Evolutionary conservation across 2,888 invertebrate genomes (phyloP).

Genomic region (Silvanus unidentatus): DNA sequence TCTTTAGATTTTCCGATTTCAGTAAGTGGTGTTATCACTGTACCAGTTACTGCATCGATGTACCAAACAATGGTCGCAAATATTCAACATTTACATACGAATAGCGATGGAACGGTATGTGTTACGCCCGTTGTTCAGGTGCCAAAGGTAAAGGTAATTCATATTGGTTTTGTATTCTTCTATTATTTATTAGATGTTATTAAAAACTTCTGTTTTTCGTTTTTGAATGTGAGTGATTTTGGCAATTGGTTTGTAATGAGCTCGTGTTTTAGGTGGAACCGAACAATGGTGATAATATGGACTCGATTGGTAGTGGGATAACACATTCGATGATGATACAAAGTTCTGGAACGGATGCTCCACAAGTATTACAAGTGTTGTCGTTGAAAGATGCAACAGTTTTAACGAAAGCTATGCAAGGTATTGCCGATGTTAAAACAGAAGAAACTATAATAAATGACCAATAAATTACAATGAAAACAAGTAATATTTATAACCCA

Average conservation of each 20-base stretch:
- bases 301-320: constrained; percentile 66
- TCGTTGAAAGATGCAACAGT: constrained; percentile 80
- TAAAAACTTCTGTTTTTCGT: too few relatives aligned
- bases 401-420: constrained; percentile 74
- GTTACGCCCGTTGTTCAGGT: constrained; percentile 81
- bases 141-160: constrained; percentile 50
- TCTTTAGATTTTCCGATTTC: constrained; percentile 49
- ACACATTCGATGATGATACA: constrained; percentile 81
- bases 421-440: constrained; percentile 60
- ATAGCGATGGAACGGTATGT: constrained; percentile 74
- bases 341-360: constrained; percentile 61
- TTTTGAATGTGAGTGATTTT: too few relatives aligned
- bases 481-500: too few relatives aligned
- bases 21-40: constrained; percentile 90
- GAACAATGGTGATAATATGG: constrained; percentile 63
- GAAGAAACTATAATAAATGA: constrained; percentile 58
- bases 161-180: too few relatives aligned
- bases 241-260: background rate
- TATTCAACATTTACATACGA: constrained; percentile 69
- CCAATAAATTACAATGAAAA: too few relatives aligned
- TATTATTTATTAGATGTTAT: constrained; percentile 2
- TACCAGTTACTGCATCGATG: constrained; percentile 91
- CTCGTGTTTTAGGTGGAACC: constrained; percentile 60
- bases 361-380: constrained; percentile 77
- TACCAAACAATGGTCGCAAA: constrained; percentile 94